Base-by-base conservation (phyloP, 2,888 invertebrate genomes). In the Acronicta alni region DNA sequence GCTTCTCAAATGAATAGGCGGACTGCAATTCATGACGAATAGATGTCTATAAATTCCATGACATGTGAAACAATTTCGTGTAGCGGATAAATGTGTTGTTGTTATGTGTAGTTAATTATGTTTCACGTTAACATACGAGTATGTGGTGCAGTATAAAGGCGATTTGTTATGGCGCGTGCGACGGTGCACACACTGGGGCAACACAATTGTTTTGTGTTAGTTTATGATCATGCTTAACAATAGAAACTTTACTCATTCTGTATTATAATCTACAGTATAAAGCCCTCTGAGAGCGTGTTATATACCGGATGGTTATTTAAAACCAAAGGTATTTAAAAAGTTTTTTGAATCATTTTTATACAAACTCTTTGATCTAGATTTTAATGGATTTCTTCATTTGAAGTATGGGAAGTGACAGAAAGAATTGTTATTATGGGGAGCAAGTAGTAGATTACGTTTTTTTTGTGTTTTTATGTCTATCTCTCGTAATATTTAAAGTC, bases 171-270 rank as follows among this genome's bases (percentile, higher is more conserved):
- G 58, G 57, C 53, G 58, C 65, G 65, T 66, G 71, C 69, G 69
- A 67, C 74, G 65, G 66, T 72, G 79, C 79, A 79, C 62, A 68
- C 75, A 56, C 69, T 71, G 67, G 68, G 59, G 67, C 57, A 62
- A 75, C 74, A 80, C 86, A 84, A 87, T 86, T 82, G 84, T 85
- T 83, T 82, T 70, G 77, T 79, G 80, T 81, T 83, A 82, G 85
- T 83, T 84, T 84, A 84, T 76, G 79, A 77, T 75, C 67, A 64
- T 67, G 73, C 65, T 70, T 77, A 72, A 85, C 85, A 85, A 85
- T 84, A 70, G 79, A 74, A 85, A 85, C 82, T 84, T 84, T 80
- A 75, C 77, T 79, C 81, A 73, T 79, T 80, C 75, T 82, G 82
- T 84, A 80, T 80, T 77, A 83, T 79, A 84, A 81, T 79, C 70